Percentiles rank a stretch among this genome's conserved stretches.
Evolutionary conservation across 2,888 invertebrate species (phyloP).

Genomic region (Agrilus biguttatus): DNA sequence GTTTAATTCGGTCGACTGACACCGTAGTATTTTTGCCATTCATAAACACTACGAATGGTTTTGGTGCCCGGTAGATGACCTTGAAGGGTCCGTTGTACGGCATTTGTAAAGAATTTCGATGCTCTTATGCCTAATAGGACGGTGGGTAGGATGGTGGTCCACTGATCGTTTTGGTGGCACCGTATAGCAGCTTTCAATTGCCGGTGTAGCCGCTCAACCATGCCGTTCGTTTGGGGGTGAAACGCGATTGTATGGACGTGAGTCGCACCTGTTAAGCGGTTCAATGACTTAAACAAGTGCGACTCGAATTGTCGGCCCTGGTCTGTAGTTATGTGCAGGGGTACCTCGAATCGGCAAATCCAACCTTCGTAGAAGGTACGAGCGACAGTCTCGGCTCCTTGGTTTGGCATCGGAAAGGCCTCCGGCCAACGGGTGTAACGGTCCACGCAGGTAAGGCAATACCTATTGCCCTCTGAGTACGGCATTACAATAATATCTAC

Average conservation of each 20-base stretch:
- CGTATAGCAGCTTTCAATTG: background rate
- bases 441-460: background rate
- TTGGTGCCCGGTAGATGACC: too few relatives aligned
- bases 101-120: too few relatives aligned
- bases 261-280: background rate
- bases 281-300: conserved; percentile 6
- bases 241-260: background rate
- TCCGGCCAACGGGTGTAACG: conserved; percentile 7
- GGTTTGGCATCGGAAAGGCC: conserved; percentile 9
- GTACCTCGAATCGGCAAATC: conserved; percentile 9
- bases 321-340: conserved; percentile 7
- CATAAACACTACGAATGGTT: too few relatives aligned
- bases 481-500: conserved; percentile 9
- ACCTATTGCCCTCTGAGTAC: background rate
- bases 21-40: too few relatives aligned
- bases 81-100: too few relatives aligned
- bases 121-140: background rate
- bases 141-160: background rate
- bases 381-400: background rate
- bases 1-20: too few relatives aligned
- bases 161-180: background rate
- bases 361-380: conserved; percentile 1
- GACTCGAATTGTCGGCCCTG: conserved; percentile 13
- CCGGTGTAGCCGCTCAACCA: background rate
- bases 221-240: background rate